Evolutionary conservation across 2,888 invertebrate species (phyloP), one percentile per base, ranked within the genome.

Genomic region (Eupeodes luniger): DNA sequence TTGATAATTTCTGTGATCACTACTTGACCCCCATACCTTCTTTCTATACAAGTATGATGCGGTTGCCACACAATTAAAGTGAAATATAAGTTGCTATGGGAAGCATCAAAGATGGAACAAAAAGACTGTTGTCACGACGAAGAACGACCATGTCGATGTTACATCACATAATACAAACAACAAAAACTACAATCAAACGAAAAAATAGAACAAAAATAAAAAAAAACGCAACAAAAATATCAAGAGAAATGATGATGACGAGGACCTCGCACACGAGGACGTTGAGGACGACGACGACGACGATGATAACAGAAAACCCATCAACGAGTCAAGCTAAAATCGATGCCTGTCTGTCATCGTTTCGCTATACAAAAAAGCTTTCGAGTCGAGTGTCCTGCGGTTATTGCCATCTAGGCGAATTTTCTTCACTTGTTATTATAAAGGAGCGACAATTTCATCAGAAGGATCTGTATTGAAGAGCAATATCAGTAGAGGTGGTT

Each of bases 1-100:
- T 85, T 88, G 85, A 88, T 88, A 88, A 88, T 84, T 88, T 81
- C 81, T 69, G 62, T 74, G 87, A 87, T 84, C 77, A 85, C 59
- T 49, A 59, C 78, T 67, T 81, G 76, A 85, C 80, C 16, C 66
- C 57, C 47, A 5, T 40, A 40, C 40, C 40, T 40, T 9, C 6
- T 1, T 9, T 9, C 40, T 40, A 5, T 40, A 7, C 40, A 40
- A 40, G 6, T 64, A 14, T 47, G 51, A 49, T 69, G 6, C 11
- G 69, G 57, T 81, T 49, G 19, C 27, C 55, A 10, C 55, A 78
- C 78, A 88, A 88, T 81, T 81, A 85, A 85, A 87, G 47, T 49
- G 67, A 79, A 77, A 77, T 76, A 77, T 64, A 85, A 74, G 79
- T 74, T 78, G 85, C 74, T 27, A 61, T 57, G 55, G 47, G 72